These are phyloP conservation scores for Seriola dumerili DNA, from an alignment of 2,113 vertebrate species.

Conservation along the genomic window DNA sequence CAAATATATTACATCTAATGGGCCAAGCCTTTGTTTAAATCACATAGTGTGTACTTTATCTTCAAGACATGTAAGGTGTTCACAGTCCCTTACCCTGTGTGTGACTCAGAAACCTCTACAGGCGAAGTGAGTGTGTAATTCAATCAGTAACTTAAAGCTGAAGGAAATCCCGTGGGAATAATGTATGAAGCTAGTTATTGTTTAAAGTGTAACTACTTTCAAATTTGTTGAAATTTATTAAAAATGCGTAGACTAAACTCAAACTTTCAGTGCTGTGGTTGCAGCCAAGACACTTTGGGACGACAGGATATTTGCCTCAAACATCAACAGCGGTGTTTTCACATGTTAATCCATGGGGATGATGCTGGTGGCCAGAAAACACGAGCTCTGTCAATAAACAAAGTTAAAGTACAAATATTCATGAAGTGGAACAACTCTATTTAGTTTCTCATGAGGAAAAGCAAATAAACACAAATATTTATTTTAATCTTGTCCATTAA, in stretches of 20 bases:
- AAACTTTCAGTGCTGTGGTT: background rate
- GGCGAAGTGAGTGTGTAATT: background rate
- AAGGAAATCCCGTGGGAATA: background rate
- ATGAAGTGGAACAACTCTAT: background rate
- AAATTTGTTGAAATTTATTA: background rate
- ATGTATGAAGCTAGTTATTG: background rate
- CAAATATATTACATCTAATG: background rate
- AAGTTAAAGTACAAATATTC: constrained; percentile 55
- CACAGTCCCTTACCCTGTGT: background rate
- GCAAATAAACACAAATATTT: constrained; percentile 41
- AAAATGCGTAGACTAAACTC: background rate
- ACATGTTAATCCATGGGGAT: constrained; percentile 51
- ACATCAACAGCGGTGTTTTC: constrained; percentile 55
- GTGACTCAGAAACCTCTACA: background rate
- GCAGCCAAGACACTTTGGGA: background rate
- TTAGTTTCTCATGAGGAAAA: constrained; percentile 32
- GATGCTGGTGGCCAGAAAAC: constrained; percentile 23
- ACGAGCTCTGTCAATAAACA: constrained; percentile 31
- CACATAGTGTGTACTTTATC: constrained; percentile 14
- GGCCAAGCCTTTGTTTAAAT: constrained; percentile 10
- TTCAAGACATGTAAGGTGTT: background rate
- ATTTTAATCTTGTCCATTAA: constrained; percentile 13
- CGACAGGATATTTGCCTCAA: constrained; percentile 57
- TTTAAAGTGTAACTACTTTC: background rate
- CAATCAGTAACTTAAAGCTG: background rate